Base-by-base conservation (phyloP, 1,140 invertebrate genomes). In the Caenorhabditis latens region DNA sequence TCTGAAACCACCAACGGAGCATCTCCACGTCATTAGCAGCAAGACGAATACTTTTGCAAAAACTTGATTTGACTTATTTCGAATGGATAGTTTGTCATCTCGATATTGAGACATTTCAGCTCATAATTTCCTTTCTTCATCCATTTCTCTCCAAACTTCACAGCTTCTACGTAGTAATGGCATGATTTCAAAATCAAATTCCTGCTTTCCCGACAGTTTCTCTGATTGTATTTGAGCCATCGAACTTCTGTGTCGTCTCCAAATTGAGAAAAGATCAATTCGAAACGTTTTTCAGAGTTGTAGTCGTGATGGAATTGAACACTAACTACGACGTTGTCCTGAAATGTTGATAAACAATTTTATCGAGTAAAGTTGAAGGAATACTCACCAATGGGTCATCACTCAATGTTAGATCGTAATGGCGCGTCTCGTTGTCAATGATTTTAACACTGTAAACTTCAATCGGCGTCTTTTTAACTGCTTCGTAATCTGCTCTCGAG, bases 91-190 rank as follows among this genome's bases (percentile, higher is more conserved):
- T 32, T 63, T 9, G 9, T 63, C 71, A 79, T 79, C 24, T 24
- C 21, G 8, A 79, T 24, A 7, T 50, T 48, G n/a, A 79, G 13
- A 0, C 1, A 21, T 13, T 48, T 24, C 43, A 79, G 4, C 9
- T 79, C 46, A n/a, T 13, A 79, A 24, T 53, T 24, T 14, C 71
- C 50, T 46, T 53, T 79, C 24, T 79, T 79, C 71, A 79, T 79
- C 71, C 71, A 79, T 79, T 79, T 79, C 3, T 79, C 71, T 3
- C 8, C 71, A n/a, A 79, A 50, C 11, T 79, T 79, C 46, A 50
- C 46, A 50, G 71, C 71, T 53, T 79, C 71, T n/a, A 53, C 46
- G 14, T 79, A 79, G 40, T 79, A 79, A 13, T 79, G 53, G 9
- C 14, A 79, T 4, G 43, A 50, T 50, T 79, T 50, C 43, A 50